phyloP scores from a whole-genome alignment of 2,113 vertebrate genomes.

The Nycticorax nycticorax region DNA sequence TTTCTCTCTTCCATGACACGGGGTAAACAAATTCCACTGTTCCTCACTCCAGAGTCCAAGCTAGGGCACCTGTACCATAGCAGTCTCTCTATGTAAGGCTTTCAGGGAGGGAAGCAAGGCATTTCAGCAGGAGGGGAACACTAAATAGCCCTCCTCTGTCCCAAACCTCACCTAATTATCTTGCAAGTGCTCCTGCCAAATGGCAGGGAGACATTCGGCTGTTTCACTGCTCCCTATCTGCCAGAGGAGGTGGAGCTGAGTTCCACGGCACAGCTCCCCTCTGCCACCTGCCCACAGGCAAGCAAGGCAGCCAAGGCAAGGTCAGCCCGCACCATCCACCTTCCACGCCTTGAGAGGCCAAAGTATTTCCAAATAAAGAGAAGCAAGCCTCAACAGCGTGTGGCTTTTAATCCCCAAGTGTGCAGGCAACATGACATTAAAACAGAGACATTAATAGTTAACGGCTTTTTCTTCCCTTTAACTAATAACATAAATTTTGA shows the following conservation, averaged over 20 bases:
- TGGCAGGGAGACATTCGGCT: background rate
- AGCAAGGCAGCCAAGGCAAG: too few species aligned
- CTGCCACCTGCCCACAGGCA: background rate
- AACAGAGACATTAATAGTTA: background rate
- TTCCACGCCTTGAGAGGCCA: background rate
- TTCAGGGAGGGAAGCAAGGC: background rate
- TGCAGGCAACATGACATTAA: background rate
- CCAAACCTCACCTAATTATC: background rate
- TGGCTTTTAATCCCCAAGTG: background rate
- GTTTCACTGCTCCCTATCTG: too few species aligned
- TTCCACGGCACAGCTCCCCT: background rate
- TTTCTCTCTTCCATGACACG: background rate
- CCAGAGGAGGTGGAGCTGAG: background rate
- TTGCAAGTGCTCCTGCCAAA: background rate
- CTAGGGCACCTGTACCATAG: rapidly evolving
- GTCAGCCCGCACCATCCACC: background rate
- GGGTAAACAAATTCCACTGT: background rate
- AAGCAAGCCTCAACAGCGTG: background rate
- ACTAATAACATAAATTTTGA: background rate
- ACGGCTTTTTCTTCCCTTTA: background rate
- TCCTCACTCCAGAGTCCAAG: background rate
- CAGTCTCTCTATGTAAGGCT: rapidly evolving
- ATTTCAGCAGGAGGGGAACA: background rate
- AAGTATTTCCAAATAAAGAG: background rate
- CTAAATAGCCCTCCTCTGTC: background rate